Conservation (phyloP, 2,888 invertebrate species). For the Megalurothrips usitatus region DNA sequence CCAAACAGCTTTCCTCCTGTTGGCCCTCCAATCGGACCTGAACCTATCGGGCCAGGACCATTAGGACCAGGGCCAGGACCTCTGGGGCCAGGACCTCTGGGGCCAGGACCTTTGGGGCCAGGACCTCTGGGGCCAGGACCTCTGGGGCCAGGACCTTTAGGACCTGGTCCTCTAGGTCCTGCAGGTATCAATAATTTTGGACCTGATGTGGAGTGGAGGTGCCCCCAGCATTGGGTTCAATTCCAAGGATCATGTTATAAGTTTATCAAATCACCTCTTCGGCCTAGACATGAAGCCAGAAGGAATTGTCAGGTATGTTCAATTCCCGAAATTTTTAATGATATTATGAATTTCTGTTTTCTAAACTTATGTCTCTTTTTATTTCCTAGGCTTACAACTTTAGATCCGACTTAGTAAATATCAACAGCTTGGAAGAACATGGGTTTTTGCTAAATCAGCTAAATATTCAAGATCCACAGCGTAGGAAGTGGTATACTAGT, state of each 20-base stretch:
- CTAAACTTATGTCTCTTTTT: slow-evolving; percentile 24
- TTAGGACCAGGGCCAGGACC: not conserved
- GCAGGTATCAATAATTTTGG: not conserved
- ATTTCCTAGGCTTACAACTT: slow-evolving; percentile 48
- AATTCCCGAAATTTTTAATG: slow-evolving; percentile 21
- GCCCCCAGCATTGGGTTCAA: slow-evolving; percentile 84
- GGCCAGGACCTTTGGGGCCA: not conserved
- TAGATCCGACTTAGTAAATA: slow-evolving; percentile 72
- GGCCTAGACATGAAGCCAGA: slow-evolving; percentile 73
- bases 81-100: not conserved
- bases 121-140: not conserved
- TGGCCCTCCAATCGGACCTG: not conserved
- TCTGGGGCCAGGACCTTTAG: not conserved
- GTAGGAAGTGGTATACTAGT: slow-evolving; percentile 81
- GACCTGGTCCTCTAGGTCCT: not conserved
- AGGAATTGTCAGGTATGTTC: slow-evolving; percentile 62
- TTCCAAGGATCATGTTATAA: slow-evolving; percentile 80
- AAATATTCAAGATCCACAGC: slow-evolving; percentile 77
- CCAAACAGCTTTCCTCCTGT: not conserved
- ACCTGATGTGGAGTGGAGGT: slow-evolving; percentile 47
- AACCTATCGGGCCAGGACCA: not conserved
- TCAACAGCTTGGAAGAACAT: slow-evolving; percentile 81
- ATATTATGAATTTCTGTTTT: slow-evolving; percentile 14
- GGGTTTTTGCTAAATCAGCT: slow-evolving; percentile 78
- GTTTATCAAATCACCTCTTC: slow-evolving; percentile 82